Percentiles rank a stretch among this genome's conserved stretches.
These are phyloP conservation scores for Drosophila nr. perissopoda DNA, from an alignment of 2,888 invertebrate species.

Conservation along the genomic window DNA sequence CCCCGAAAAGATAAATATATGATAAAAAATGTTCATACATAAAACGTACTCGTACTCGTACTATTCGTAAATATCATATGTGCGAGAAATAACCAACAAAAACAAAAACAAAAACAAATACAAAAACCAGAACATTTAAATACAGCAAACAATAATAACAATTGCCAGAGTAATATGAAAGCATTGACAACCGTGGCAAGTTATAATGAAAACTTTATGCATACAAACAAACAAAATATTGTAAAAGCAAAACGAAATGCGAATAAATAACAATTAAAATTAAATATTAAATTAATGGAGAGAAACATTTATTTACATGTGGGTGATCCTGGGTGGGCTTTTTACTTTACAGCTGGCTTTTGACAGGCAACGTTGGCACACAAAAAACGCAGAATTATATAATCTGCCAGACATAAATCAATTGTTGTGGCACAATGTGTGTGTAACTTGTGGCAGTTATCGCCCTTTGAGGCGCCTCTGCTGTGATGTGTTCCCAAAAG, in stretches of 20 bases:
- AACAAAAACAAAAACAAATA: background rate
- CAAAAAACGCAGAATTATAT: background rate
- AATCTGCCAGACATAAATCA: slow-evolving; percentile 10
- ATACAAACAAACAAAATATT: slow-evolving; percentile 65
- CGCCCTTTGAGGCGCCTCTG: slow-evolving; percentile 17
- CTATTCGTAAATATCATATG: slow-evolving; percentile 34
- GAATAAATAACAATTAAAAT: slow-evolving; percentile 79
- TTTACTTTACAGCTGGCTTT: background rate
- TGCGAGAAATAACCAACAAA: slow-evolving; percentile 24
- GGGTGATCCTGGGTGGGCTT: background rate
- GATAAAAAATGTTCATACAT: slow-evolving; percentile 48
- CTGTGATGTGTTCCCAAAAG: slow-evolving; percentile 2
- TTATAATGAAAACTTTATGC: slow-evolving; percentile 67
- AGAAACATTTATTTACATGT: slow-evolving; percentile 29
- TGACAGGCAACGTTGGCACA: background rate
- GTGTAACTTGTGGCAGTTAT: slow-evolving; percentile 18
- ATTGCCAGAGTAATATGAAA: slow-evolving; percentile 57
- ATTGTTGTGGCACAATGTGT: background rate
- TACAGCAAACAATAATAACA: slow-evolving; percentile 61
- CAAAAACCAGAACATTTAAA: slow-evolving; percentile 44
- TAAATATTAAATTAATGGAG: slow-evolving; percentile 74
- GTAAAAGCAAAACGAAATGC: slow-evolving; percentile 73
- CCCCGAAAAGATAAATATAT: slow-evolving; percentile 24
- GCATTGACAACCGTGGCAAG: slow-evolving; percentile 43
- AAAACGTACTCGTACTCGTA: slow-evolving; percentile 45